phyloP scores from a whole-genome alignment of 1,140 invertebrate species.

The Heliconius melpomene region DNA sequence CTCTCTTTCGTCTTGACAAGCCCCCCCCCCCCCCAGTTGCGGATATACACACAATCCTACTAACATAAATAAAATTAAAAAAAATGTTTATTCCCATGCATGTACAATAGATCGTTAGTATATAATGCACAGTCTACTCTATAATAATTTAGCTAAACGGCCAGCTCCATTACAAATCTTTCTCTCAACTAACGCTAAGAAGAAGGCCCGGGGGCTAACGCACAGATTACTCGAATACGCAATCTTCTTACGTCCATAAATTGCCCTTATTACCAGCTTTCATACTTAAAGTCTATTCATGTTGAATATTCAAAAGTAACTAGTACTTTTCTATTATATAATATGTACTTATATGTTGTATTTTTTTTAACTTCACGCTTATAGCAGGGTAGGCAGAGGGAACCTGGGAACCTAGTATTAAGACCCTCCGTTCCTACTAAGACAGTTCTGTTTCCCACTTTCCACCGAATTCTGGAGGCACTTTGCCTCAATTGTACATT shows the following conservation, averaged over 20 bases:
- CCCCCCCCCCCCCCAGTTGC: too few relatives aligned
- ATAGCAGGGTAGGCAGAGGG: too few relatives aligned
- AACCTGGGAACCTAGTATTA: too few relatives aligned
- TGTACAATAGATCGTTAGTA: slow-evolving; percentile 26
- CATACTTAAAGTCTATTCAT: slow-evolving; percentile 39
- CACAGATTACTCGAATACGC: slow-evolving; percentile 54
- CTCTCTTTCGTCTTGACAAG: too few relatives aligned
- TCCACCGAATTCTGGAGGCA: too few relatives aligned
- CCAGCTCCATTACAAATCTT: slow-evolving; percentile 47
- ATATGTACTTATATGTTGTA: not conserved
- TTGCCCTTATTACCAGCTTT: slow-evolving; percentile 54
- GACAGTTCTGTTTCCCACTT: too few relatives aligned
- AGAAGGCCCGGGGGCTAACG: slow-evolving; percentile 46
- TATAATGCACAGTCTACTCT: slow-evolving; percentile 57
- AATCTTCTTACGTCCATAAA: slow-evolving; percentile 73
- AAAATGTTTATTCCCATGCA: not conserved
- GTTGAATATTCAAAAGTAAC: slow-evolving; percentile 5
- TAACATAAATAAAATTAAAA: too few relatives aligned
- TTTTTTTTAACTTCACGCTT: too few relatives aligned
- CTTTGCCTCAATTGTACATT: too few relatives aligned
- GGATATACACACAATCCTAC: not conserved
- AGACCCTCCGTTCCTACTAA: too few relatives aligned
- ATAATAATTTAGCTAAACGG: slow-evolving; percentile 64
- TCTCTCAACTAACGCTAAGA: slow-evolving; percentile 47
- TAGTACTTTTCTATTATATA: not conserved